Evolutionary conservation across 2,113 vertebrate genomes (phyloP).

Genomic region (Osmerus mordax): DNA sequence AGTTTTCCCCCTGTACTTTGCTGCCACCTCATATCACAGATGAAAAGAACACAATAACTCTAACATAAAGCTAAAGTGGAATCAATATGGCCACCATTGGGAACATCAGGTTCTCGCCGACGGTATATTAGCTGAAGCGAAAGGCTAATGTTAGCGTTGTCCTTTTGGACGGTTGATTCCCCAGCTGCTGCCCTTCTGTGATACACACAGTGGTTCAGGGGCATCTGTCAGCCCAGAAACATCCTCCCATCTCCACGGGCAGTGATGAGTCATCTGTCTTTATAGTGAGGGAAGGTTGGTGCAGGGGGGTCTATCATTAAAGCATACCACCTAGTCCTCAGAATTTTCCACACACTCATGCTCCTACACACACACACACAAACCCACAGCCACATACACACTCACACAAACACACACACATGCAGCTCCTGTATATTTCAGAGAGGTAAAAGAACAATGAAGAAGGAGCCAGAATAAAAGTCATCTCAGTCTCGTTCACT

Average conservation of each 20-base stretch:
- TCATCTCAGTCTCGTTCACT: constrained; percentile 20
- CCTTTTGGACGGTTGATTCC: not conserved
- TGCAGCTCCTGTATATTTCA: not conserved
- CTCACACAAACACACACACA: constrained; percentile 3
- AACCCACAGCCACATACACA: not conserved
- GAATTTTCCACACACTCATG: not conserved
- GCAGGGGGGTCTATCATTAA: not conserved
- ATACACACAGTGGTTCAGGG: not conserved
- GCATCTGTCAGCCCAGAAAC: no score
- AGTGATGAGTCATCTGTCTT: not conserved
- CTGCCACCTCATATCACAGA: not conserved
- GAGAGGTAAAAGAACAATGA: not conserved
- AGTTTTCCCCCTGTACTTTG: not conserved
- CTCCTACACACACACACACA: not conserved
- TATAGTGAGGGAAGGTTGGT: not conserved
- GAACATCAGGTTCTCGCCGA: no score
- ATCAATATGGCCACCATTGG: no score
- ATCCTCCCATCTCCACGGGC: not conserved
- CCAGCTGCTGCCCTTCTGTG: not conserved
- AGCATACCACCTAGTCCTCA: not conserved
- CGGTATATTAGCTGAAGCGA: not conserved
- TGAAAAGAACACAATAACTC: not conserved
- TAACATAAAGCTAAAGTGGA: not conserved
- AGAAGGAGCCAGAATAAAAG: constrained; percentile 12
- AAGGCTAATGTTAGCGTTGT: not conserved